phyloP scores from a whole-genome alignment of 2,888 invertebrate species.

The Ypsolopha sequella region DNA sequence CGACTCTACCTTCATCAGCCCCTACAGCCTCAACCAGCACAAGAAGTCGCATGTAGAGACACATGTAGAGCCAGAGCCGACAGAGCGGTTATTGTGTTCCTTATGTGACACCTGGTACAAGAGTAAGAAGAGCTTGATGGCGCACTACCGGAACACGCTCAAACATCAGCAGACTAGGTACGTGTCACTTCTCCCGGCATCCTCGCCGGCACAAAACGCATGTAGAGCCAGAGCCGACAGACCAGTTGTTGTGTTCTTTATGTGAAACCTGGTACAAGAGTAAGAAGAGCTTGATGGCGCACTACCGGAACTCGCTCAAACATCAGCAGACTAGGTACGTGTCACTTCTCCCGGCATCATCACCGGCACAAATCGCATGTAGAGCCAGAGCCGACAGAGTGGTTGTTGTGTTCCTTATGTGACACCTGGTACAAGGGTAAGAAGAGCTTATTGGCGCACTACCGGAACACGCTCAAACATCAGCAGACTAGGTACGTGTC shows the following conservation, averaged over 20 bases:
- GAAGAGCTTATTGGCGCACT: no score
- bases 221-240: no score
- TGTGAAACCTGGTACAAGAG: no score
- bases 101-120: conserved; percentile 24
- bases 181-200: no score
- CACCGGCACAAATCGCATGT: neutral
- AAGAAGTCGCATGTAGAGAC: conserved; percentile 23
- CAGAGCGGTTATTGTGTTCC: conserved; percentile 19
- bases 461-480: no score
- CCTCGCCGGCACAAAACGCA: no score
- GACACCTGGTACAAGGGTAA: neutral
- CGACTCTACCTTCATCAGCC: conserved; percentile 31
- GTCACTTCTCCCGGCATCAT: neutral
- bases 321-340: no score
- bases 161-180: conserved; percentile 27
- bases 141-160: conserved; percentile 29
- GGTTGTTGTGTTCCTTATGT: neutral
- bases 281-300: no score
- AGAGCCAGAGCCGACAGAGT: neutral
- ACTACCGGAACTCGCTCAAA: no score
- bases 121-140: conserved; percentile 29
- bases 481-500: no score
- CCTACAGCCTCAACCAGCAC: conserved; percentile 40
- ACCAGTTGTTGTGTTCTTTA: neutral
- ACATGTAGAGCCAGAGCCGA: neutral